These are phyloP conservation scores for Rhamnusium bicolor DNA, from an alignment of 2,888 invertebrate species.

Conservation along the genomic window DNA sequence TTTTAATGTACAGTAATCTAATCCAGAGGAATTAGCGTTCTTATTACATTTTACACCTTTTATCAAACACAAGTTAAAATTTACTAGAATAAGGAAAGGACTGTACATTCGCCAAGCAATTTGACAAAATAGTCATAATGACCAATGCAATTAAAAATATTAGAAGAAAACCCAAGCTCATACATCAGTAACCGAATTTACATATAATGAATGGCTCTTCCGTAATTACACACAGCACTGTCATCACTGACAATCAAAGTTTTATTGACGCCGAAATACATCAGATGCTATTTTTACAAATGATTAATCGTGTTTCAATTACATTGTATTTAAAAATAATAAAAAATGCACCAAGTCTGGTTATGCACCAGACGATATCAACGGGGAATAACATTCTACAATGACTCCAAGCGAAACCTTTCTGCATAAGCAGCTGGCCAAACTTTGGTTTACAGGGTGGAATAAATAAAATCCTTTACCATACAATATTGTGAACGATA, in stretches of 20 bases:
- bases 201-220: background rate
- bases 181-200: background rate
- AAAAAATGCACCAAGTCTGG: conserved; percentile 38
- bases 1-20: no score
- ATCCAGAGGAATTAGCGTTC: no score
- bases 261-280: conserved; percentile 14
- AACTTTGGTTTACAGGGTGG: conserved; percentile 28
- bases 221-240: background rate
- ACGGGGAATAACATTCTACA: conserved; percentile 38
- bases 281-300: conserved; percentile 34
- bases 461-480: background rate
- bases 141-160: background rate
- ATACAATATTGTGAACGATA: no score
- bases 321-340: conserved; percentile 31
- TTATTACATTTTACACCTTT: no score
- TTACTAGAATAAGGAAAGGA: no score
- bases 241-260: conserved; percentile 6
- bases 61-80: no score
- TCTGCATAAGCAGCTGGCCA: conserved; percentile 27
- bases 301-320: conserved; percentile 39
- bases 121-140: no score
- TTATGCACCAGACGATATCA: conserved; percentile 32
- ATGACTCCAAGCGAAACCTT: conserved; percentile 30
- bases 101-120: no score
- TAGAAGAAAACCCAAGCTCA: background rate